Evolutionary conservation across 2,888 invertebrate species (phyloP).

Genomic region (Leucophenga montana): DNA sequence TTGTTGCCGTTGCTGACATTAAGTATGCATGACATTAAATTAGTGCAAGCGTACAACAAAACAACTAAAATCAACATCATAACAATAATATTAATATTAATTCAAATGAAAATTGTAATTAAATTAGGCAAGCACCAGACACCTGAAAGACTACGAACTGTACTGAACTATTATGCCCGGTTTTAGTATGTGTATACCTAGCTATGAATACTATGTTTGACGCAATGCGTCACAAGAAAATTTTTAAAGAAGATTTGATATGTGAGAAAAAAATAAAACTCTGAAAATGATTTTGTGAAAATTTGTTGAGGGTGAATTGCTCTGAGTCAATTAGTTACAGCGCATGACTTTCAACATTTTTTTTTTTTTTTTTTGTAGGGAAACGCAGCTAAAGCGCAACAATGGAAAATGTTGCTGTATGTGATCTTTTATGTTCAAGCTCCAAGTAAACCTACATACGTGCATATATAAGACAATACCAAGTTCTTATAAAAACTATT

Average conservation of each 20-base stretch:
- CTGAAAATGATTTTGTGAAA: slow-evolving; percentile 21
- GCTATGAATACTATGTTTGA: too few relatives aligned
- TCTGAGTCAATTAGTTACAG: slow-evolving; percentile 56
- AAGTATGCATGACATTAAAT: slow-evolving; percentile 60
- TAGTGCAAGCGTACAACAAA: slow-evolving; percentile 47
- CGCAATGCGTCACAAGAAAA: slow-evolving; percentile 7
- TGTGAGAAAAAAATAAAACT: slow-evolving; percentile 34
- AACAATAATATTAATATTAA: slow-evolving; percentile 32
- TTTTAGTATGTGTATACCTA: too few relatives aligned
- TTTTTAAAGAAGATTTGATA: slow-evolving; percentile 4
- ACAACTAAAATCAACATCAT: slow-evolving; percentile 4
- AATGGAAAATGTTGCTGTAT: too few relatives aligned
- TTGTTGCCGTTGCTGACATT: slow-evolving; percentile 34
- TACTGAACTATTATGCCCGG: too few relatives aligned
- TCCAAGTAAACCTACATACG: too few relatives aligned
- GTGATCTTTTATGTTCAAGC: too few relatives aligned
- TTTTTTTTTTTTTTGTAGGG: slow-evolving; percentile 6
- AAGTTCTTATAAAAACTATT: too few relatives aligned
- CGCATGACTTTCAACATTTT: slow-evolving; percentile 52
- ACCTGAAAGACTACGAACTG: neutral
- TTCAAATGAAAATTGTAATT: slow-evolving; percentile 52
- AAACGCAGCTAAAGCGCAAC: too few relatives aligned
- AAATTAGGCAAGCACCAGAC: slow-evolving; percentile 50
- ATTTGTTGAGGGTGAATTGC: slow-evolving; percentile 9
- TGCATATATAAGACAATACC: too few relatives aligned